Conservation (phyloP, 2,113 vertebrate genomes). For the Eonycteris spelaea region DNA sequence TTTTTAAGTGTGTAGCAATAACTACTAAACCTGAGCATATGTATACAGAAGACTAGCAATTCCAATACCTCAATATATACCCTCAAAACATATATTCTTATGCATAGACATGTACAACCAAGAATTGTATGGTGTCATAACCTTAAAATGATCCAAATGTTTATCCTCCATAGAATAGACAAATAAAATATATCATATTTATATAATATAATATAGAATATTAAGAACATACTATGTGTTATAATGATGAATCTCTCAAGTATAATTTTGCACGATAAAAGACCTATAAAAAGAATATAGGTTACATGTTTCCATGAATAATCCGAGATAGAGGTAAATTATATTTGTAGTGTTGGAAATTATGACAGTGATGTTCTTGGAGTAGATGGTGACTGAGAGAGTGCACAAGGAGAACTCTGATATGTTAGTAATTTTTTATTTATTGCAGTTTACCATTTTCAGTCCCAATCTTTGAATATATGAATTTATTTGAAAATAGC, state of each 20-base stretch:
- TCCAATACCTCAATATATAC: background rate
- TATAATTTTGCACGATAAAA: background rate
- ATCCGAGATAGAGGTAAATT: background rate
- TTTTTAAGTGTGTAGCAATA: background rate
- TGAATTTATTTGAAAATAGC: background rate
- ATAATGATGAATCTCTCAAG: background rate
- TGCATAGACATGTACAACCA: background rate
- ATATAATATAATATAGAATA: background rate
- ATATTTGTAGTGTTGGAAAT: background rate
- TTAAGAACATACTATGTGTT: background rate
- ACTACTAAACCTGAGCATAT: background rate
- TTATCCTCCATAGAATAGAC: background rate
- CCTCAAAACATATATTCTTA: background rate
- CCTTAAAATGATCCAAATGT: background rate
- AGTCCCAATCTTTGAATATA: background rate
- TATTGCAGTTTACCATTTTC: background rate
- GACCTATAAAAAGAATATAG: background rate
- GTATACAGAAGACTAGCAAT: background rate
- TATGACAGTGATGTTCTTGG: background rate
- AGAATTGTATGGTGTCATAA: background rate
- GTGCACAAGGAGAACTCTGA: accelerated
- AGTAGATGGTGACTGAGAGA: background rate
- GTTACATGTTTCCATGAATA: background rate
- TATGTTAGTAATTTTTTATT: background rate
- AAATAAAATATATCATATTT: background rate